A percentile compares a stretch with the other conserved stretches of the same genome.
phyloP scores from a whole-genome alignment of 2,888 invertebrate species.

The Acronicta aceris region DNA sequence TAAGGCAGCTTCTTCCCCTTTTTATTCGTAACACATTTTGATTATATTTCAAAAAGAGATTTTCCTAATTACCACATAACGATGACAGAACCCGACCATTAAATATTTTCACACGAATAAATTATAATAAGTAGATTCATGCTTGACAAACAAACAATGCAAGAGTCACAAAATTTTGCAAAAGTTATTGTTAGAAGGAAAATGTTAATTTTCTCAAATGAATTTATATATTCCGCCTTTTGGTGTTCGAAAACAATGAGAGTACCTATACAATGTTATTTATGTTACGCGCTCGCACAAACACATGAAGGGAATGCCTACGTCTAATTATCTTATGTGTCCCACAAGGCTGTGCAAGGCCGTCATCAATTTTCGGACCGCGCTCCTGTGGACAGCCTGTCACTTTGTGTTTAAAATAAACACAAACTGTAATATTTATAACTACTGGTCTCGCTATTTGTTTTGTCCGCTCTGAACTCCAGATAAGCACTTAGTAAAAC shows the following conservation, averaged over 20 bases:
- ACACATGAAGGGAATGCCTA: constrained; percentile 9
- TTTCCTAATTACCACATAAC: constrained; percentile 33
- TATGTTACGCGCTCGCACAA: constrained; percentile 10
- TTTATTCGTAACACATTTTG: too few relatives aligned
- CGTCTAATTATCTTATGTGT: constrained; percentile 36
- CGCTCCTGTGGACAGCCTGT: constrained; percentile 59
- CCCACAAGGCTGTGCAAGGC: constrained; percentile 31
- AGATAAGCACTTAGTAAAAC: constrained; percentile 19
- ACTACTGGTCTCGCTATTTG: constrained; percentile 33
- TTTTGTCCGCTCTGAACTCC: constrained; percentile 24
- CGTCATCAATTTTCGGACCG: constrained; percentile 64
- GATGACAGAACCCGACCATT: constrained; percentile 26
- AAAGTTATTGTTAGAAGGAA: constrained; percentile 36
- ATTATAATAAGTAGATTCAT: constrained; percentile 37
- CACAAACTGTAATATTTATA: constrained; percentile 57
- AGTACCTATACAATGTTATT: constrained; percentile 12
- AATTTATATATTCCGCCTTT: constrained; percentile 31
- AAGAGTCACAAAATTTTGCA: constrained; percentile 40
- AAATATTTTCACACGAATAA: constrained; percentile 39
- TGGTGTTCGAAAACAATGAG: constrained; percentile 27
- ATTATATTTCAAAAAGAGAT: constrained; percentile 20
- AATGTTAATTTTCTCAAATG: constrained; percentile 32
- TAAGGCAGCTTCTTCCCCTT: too few relatives aligned
- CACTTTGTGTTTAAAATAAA: constrained; percentile 63
- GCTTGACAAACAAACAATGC: constrained; percentile 46